Conservation (phyloP, 2,113 vertebrate species). For the Ascaphus truei region DNA sequence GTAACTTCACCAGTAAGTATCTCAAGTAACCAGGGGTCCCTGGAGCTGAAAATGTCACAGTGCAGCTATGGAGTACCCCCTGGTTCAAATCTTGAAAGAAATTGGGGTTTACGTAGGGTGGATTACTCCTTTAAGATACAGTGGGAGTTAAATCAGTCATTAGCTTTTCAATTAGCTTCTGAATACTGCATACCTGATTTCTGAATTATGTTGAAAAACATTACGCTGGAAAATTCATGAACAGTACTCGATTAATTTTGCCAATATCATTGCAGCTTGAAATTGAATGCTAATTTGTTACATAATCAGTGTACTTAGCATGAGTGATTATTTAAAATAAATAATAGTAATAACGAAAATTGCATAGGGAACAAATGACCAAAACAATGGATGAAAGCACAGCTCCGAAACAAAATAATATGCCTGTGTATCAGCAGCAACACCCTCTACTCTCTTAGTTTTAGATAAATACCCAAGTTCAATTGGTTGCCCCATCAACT, state of each 20-base stretch:
- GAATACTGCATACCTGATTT: not conserved
- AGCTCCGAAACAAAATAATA: not conserved
- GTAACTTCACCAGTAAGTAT: too few relatives aligned
- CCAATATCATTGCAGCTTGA: conserved; percentile 31
- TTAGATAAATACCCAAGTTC: not conserved
- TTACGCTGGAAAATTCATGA: conserved; percentile 23
- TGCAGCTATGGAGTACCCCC: too few relatives aligned
- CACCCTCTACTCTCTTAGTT: not conserved
- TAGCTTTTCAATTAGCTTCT: not conserved
- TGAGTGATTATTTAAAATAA: conserved; percentile 14
- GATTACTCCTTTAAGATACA: too few relatives aligned
- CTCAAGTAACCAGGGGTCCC: too few relatives aligned
- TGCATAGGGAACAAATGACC: conserved; percentile 27
- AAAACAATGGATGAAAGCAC: not conserved
- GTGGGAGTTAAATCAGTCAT: not conserved
- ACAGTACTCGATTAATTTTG: conserved; percentile 21
- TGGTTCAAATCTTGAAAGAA: too few relatives aligned
- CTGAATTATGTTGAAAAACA: not conserved
- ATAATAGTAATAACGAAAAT: conserved; percentile 30
- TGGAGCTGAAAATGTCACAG: too few relatives aligned
- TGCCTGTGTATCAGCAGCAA: not conserved
- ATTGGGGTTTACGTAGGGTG: too few relatives aligned
- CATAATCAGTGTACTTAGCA: conserved; percentile 30
- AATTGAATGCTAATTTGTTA: conserved; percentile 19
- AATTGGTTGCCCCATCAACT: too few relatives aligned